phyloP scores from a whole-genome alignment of 2,888 invertebrate genomes.

The Orchesellides sinensis region DNA sequence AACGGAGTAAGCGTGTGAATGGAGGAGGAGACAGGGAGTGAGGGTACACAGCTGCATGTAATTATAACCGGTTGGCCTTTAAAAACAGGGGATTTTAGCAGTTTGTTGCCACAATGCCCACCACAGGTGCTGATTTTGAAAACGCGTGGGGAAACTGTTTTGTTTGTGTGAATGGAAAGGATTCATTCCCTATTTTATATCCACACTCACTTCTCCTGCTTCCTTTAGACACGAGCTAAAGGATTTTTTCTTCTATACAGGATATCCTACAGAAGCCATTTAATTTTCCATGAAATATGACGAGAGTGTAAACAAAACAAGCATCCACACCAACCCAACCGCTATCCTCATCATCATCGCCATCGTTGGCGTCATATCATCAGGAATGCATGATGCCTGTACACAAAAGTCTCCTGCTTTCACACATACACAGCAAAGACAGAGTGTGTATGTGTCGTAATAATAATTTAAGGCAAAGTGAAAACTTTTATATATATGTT shows the following conservation, averaged over 20 bases:
- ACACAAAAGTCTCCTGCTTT: not conserved
- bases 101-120: too few species aligned
- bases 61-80: not conserved
- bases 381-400: not conserved
- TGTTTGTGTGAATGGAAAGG: too few species aligned
- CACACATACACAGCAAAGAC: not conserved
- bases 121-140: too few species aligned
- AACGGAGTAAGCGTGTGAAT: too few species aligned
- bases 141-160: too few species aligned
- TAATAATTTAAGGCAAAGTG: constrained; percentile 51
- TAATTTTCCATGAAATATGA: constrained; percentile 55
- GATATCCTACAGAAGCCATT: constrained; percentile 30
- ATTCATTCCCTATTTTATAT: too few species aligned
- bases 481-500: too few species aligned
- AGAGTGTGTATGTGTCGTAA: too few species aligned
- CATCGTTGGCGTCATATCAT: not conserved
- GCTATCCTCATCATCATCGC: not conserved
- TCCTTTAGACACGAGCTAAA: too few species aligned
- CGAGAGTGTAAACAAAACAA: not conserved
- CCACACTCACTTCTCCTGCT: too few species aligned
- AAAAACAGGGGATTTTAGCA: too few species aligned
- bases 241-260: not conserved
- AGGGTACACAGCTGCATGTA: not conserved
- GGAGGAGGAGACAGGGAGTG: not conserved
- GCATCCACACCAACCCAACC: too few species aligned